Evolutionary conservation across 2,797 vertebrate species (phyloP), one percentile per base, ranked within the genome.

Genomic region (Anisognathus igniventris): DNA sequence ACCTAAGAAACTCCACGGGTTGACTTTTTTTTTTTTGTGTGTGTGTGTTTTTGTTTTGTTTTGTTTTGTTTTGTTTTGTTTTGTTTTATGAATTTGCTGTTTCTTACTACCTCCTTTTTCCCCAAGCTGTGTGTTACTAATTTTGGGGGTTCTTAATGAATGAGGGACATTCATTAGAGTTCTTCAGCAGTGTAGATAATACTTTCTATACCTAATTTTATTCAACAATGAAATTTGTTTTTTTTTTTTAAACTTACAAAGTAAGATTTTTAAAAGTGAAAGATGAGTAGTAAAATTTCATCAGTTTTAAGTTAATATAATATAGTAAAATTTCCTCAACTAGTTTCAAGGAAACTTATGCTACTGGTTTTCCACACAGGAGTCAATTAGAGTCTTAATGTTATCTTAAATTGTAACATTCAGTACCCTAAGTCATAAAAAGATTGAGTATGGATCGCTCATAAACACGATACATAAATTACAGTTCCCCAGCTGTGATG

Each of bases 1-100:
- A 7, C 10, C 15, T 45, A 24, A 50, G 20, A 65, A 76, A n/a
- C 4, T 12, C 10, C 7, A 40, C 3, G 12, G 0, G 0, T 2
- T 7, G 50, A 19, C 28, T 2, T 70, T 37, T 2, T 71, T 15
- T 72, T 4, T 3, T 5, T 2, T 72, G n/a, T n/a, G n/a, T n/a
- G n/a, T n/a, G n/a, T n/a, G n/a, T n/a, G n/a, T n/a, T 16, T 50
- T 50, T 30, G 28, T 44, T 44, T 2, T 71, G 13, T 73, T 47
- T 57, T 51, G 50, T 11, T 39, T 48, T 50, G 15, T 16, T 50
- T 50, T 30, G 28, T 44, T 44, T 2, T 71, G 13, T 73, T 47
- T 57, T 51, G 50, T 11, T 39, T 48, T 12, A 20, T 28, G 12
- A 27, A 27, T 88, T 50, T 89, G 4, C 30, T 11, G 9, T 67